Percentiles rank a stretch among this genome's conserved stretches.
phyloP scores from a whole-genome alignment of 2,113 vertebrate species.

The Anas platyrhynchos region DNA sequence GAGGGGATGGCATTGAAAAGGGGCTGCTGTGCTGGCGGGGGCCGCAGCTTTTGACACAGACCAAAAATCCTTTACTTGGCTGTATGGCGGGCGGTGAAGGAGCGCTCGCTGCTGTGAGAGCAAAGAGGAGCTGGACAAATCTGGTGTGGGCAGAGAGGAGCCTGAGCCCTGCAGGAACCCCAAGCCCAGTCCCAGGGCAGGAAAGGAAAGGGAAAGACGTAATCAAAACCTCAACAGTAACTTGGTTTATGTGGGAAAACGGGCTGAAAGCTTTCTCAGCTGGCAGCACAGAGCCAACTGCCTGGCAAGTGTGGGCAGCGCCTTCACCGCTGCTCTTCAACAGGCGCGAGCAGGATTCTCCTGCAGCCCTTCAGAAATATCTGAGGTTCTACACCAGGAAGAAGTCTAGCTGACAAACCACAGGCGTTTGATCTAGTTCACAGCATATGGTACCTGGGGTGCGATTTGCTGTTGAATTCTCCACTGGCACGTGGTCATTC shows the following conservation, averaged over 20 bases:
- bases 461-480: background rate
- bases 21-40: background rate
- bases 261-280: background rate
- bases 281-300: background rate
- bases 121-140: background rate
- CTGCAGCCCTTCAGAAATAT: background rate
- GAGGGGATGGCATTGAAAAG: slow-evolving; percentile 20
- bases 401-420: background rate
- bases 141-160: background rate
- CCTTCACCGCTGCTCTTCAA: background rate
- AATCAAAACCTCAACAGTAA: rapidly evolving
- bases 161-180: background rate
- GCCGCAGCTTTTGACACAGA: background rate
- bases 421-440: background rate
- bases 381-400: background rate
- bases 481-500: background rate
- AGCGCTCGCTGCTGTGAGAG: background rate
- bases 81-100: background rate
- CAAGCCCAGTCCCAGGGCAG: background rate
- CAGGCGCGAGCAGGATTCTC: background rate
- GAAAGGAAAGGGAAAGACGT: background rate
- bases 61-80: background rate
- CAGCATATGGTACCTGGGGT: background rate
- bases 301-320: background rate
- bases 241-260: background rate